phyloP scores from a whole-genome alignment of 2,113 vertebrate species.

The Odocoileus hemionus region DNA sequence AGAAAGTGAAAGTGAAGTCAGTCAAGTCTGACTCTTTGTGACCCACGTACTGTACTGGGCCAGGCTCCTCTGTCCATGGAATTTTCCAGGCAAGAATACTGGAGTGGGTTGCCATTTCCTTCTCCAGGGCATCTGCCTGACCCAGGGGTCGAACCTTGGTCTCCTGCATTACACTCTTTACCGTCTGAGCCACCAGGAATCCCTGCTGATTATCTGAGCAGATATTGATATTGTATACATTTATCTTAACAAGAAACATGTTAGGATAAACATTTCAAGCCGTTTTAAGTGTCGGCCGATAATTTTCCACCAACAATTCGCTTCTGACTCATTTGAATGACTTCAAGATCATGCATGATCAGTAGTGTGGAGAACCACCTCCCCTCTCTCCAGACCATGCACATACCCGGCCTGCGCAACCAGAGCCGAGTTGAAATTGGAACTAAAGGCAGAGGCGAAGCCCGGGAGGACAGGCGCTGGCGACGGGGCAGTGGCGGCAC shows the following conservation, averaged over 20 bases:
- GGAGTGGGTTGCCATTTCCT: neutral
- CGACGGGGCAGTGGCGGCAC: slow-evolving; percentile 86
- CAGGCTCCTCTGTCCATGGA: neutral
- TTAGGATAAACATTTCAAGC: neutral
- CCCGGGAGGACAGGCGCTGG: slow-evolving; percentile 93
- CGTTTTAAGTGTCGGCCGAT: neutral
- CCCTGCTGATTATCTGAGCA: neutral
- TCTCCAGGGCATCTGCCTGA: neutral
- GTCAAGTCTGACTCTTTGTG: neutral
- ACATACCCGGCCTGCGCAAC: slow-evolving; percentile 90
- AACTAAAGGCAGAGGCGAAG: slow-evolving; percentile 96
- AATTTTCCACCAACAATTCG: neutral
- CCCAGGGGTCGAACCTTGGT: neutral
- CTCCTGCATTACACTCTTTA: neutral
- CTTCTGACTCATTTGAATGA: neutral
- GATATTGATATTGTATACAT: neutral
- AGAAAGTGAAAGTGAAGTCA: neutral
- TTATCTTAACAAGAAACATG: neutral
- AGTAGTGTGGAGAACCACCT: neutral
- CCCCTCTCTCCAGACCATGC: neutral
- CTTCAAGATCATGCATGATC: neutral
- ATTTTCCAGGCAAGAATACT: neutral
- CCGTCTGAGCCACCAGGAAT: neutral
- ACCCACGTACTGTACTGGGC: neutral
- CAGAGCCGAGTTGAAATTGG: slow-evolving; percentile 93